Evolutionary conservation across 2,888 invertebrate genomes (phyloP).

Genomic region (Nowickia ferox): DNA sequence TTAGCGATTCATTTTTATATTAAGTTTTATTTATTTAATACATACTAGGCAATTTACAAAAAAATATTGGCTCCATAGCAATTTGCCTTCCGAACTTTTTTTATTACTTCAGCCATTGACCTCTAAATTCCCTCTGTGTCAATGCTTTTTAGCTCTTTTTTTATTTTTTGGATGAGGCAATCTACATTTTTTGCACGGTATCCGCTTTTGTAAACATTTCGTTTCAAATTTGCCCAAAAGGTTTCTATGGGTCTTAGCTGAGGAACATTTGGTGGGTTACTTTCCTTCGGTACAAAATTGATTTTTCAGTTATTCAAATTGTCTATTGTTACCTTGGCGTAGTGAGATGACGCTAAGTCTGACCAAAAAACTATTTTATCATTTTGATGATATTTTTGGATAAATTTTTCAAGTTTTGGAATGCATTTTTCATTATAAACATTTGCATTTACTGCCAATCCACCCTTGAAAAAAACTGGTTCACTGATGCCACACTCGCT

Average conservation of each 20-base stretch:
- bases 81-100: neutral
- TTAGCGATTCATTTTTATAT: constrained; percentile 1
- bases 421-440: constrained; percentile 12
- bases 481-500: constrained; percentile 2
- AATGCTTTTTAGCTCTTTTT: constrained; percentile 15
- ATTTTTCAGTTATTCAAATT: constrained; percentile 5
- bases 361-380: constrained; percentile 21
- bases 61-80: constrained; percentile 15
- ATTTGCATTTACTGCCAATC: constrained; percentile 15
- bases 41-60: constrained; percentile 7
- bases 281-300: constrained; percentile 6
- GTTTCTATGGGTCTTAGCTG: constrained; percentile 10
- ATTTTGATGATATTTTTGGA: constrained; percentile 4
- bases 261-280: constrained; percentile 6
- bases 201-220: constrained; percentile 1
- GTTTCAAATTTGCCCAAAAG: neutral
- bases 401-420: constrained; percentile 6
- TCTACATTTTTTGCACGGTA: constrained; percentile 17
- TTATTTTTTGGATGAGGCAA: constrained; percentile 10
- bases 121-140: constrained; percentile 6
- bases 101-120: constrained; percentile 11
- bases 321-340: constrained; percentile 1
- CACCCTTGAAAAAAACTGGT: constrained; percentile 22
- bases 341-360: constrained; percentile 15
- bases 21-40: constrained; percentile 16